Evolutionary conservation across 2,888 invertebrate species (phyloP).

Genomic region (Sinodicranocentrus sp.): DNA sequence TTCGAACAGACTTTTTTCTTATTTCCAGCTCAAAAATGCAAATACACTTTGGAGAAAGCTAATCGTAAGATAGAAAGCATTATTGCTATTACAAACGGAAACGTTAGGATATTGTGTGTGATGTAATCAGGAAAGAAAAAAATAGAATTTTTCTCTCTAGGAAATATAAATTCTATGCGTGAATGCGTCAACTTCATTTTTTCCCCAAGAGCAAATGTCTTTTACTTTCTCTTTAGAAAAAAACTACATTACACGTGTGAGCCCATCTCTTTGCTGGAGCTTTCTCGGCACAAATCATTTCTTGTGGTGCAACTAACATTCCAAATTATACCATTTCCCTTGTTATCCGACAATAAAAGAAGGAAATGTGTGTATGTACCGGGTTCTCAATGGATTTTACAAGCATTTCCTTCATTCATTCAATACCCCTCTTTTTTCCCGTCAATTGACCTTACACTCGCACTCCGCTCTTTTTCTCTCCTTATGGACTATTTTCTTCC

Average conservation of each 20-base stretch:
- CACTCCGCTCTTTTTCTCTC: background rate
- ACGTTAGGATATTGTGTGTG: background rate
- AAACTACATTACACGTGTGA: slow-evolving; percentile 16
- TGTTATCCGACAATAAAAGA: slow-evolving; percentile 61
- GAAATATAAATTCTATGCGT: slow-evolving; percentile 5
- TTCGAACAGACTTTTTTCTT: background rate
- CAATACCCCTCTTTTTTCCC: slow-evolving; percentile 54
- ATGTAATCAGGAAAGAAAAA: slow-evolving; percentile 1
- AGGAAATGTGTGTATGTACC: slow-evolving; percentile 19
- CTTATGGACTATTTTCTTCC: slow-evolving; percentile 4
- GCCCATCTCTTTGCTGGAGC: background rate
- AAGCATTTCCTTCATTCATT: slow-evolving; percentile 46
- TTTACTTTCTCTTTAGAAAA: too few relatives aligned
- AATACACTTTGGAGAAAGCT: background rate
- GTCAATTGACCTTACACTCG: slow-evolving; percentile 58
- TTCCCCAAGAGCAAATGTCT: slow-evolving; percentile 18
- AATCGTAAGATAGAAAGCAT: background rate
- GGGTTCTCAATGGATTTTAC: slow-evolving; percentile 33
- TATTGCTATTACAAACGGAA: too few relatives aligned
- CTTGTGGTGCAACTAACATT: slow-evolving; percentile 66
- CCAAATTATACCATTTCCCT: slow-evolving; percentile 65
- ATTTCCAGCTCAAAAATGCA: too few relatives aligned
- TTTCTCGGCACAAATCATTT: slow-evolving; percentile 55
- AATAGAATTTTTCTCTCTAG: background rate
- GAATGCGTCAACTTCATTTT: background rate